Conservation (phyloP, 1,140 invertebrate genomes). For the Aphelenchoides besseyi region DNA sequence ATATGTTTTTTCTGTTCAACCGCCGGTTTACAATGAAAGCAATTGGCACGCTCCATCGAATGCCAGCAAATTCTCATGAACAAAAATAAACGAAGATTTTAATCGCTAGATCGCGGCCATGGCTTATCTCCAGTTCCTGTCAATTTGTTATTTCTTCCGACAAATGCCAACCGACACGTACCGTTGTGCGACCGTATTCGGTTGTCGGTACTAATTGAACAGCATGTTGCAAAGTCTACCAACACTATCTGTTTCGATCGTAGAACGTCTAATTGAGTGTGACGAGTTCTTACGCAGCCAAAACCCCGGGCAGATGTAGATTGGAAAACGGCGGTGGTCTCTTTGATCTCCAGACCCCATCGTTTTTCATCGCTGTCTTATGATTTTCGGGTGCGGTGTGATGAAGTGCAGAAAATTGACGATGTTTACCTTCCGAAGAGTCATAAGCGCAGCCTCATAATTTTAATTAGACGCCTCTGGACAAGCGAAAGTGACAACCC, state of each 20-base stretch:
- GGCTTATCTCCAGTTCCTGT: not conserved
- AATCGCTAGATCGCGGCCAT: not conserved
- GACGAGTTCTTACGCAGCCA: not conserved
- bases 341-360: not conserved
- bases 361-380: not conserved
- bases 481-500: not conserved
- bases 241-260: not conserved
- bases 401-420: not conserved
- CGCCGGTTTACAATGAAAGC: not conserved
- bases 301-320: not conserved
- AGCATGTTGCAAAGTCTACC: not conserved
- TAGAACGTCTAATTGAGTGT: not conserved
- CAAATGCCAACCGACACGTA: not conserved
- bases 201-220: not conserved
- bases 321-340: not conserved
- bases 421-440: not conserved
- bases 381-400: not conserved
- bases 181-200: not conserved
- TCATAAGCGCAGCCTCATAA: not conserved
- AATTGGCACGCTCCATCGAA: not conserved
- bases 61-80: not conserved
- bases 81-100: not conserved
- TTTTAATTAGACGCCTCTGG: constrained; percentile 3
- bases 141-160: not conserved
- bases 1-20: not conserved